Evolutionary conservation across 2,113 vertebrate species (phyloP), one percentile per base, ranked within the genome.

Genomic region (Proterorhinus semilunaris): DNA sequence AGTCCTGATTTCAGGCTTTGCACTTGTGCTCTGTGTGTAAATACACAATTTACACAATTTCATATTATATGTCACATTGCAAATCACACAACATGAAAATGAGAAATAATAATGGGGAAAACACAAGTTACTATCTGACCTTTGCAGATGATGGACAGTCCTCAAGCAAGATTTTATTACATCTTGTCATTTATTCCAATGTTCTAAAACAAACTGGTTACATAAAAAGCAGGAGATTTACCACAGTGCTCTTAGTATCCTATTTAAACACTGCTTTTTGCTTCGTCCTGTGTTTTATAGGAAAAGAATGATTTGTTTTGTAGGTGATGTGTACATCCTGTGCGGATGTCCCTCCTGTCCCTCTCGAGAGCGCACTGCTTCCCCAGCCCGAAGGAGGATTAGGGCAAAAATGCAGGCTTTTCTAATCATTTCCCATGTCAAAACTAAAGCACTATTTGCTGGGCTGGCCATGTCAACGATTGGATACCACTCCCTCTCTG

Each of bases 321-420:
- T 63, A 63, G 15, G 43, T 63, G 61, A 46, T 47, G 58, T 61
- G 15, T 46, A 21, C 45, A 63, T 63, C 61, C 61, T 48, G 45
- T 63, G 61, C 43, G 61, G 45, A 63, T 63, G 61, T 63, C 16
- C 61, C 61, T 63, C 16, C 44, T 62, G 59, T 62, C 59, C 59
- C 59, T 62, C 59, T n/a, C 17, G 61, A 63, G 61, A 47, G 17
- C n/a, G 7, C 61, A 15, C 43, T 48, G 43, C 45, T 63, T 63
- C 45, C 61, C 10, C 61, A 47, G 61, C 61, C 61, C 47, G 45
- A 63, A 11, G 61, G 61, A 63, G 15, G 45, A 63, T 47, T 48
- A 48, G 61, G 16, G 45, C 5, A 63, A 62, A 63, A 48, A 63
- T n/a, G 16, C 43, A 63, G 45, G 9, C 45, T 45, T 63, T 44